phyloP scores from a whole-genome alignment of 2,888 invertebrate species.

The Drosophila borborema region DNA sequence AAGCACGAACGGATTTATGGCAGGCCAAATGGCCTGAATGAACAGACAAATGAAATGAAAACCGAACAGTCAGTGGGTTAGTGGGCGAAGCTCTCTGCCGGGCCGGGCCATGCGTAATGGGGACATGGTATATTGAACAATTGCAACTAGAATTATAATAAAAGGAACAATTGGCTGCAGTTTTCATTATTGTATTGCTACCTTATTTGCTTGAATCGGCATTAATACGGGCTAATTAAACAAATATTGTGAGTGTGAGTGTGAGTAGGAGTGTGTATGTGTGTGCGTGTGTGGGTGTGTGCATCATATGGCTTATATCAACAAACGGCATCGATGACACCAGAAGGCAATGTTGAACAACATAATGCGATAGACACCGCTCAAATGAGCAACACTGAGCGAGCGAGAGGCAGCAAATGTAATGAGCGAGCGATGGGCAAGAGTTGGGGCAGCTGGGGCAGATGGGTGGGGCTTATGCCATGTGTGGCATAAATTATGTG shows the following conservation, averaged over 20 bases:
- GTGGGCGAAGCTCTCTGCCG: conserved; percentile 15
- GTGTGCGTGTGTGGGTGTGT: conserved; percentile 21
- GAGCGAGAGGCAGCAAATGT: conserved; percentile 14
- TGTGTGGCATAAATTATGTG: conserved; percentile 70
- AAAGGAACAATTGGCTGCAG: conserved; percentile 41
- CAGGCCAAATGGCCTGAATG: conserved; percentile 51
- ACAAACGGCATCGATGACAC: conserved; percentile 57
- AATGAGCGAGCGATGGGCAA: conserved; percentile 6
- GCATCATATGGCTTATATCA: conserved; percentile 63
- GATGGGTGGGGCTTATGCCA: not conserved
- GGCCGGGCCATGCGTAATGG: not conserved
- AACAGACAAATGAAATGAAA: conserved; percentile 62
- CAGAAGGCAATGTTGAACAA: conserved; percentile 65
- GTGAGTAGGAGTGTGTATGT: not conserved
- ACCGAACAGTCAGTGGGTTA: conserved; percentile 60
- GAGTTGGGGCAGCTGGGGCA: not conserved
- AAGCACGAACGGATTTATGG: conserved; percentile 45
- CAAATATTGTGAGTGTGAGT: conserved; percentile 55
- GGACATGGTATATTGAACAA: conserved; percentile 18
- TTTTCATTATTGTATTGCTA: conserved; percentile 54
- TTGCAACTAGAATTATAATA: conserved; percentile 31
- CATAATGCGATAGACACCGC: conserved; percentile 61
- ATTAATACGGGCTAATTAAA: conserved; percentile 79
- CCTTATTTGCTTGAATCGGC: conserved; percentile 70
- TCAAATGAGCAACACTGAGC: conserved; percentile 19